Base-by-base conservation (phyloP, 2,888 invertebrate genomes). In the Ornithoptera priamus region DNA sequence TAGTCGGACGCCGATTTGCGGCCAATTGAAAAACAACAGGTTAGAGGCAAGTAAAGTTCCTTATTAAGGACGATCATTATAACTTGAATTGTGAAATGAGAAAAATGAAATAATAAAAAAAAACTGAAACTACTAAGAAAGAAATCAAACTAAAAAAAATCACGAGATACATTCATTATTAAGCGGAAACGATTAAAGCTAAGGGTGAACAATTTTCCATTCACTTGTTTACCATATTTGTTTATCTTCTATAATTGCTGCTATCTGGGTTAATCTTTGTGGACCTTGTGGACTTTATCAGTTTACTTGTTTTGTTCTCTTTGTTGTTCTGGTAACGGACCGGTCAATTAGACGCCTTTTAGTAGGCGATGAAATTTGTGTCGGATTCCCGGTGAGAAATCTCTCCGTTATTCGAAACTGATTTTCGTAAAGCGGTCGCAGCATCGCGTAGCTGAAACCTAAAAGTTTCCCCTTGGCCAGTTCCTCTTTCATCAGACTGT, bases 361-460 rank as follows among this genome's bases (percentile, higher is more conserved):
- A 7, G 76, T 17, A 15, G 85, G 80, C 6, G 78, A 71, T 12
- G 76, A 72, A 72, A 80, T 78, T 77, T 84, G 87, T 73, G 81
- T 71, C 17, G 82, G 80, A 72, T 74, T 85, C 0, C 84, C 85
- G 30, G 90, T 80, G 20, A 81, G 77, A 60, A 92, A 87, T 71
- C 89, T 84, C 69, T 92, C 91, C 75, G 84, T 81, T 36, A 92
- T 78, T 30, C 90, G 83, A 74, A 87, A 91, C 71, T 88, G 87
- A 72, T 82, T 87, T 7, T 90, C 90, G 20, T 83, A 78, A 62
- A 88, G 78, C 6, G 90, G 90, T 72, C 85, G 84, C 57, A 92
- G 75, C 3, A 92, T 77, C 15, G 88, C 90, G 74, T 85, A 92
- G 73, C 75, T 85, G 17, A 92, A 74, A 8, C 92, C 92, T 78